Conservation (phyloP, 1,140 invertebrate genomes). For the Meloidogyne exigua region DNA sequence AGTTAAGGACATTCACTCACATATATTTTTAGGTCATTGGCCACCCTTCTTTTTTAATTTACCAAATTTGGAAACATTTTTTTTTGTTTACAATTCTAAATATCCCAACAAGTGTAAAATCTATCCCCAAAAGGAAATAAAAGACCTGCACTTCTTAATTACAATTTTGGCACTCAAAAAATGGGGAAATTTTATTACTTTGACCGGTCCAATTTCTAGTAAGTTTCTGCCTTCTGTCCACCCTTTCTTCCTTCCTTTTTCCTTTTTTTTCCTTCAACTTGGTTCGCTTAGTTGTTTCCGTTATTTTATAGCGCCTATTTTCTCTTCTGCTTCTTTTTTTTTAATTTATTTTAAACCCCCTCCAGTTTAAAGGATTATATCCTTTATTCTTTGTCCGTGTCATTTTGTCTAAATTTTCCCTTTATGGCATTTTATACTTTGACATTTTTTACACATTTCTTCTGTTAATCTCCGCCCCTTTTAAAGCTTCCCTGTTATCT, state of each 20-base stretch:
- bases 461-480: not conserved
- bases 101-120: not conserved
- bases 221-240: not conserved
- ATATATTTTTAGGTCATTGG: too few species aligned
- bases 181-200: not conserved
- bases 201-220: not conserved
- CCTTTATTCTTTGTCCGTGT: not conserved
- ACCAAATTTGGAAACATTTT: not conserved
- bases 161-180: slow-evolving; percentile 1
- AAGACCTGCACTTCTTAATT: not conserved
- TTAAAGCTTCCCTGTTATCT: not conserved
- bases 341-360: not conserved
- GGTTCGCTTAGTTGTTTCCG: not conserved
- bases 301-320: not conserved
- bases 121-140: not conserved
- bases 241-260: not conserved
- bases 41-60: not conserved
- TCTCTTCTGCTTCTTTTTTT: not conserved
- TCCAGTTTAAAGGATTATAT: slow-evolving; percentile 1
- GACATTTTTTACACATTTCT: not conserved
- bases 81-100: not conserved
- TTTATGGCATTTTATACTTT: slow-evolving; percentile 6
- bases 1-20: not conserved
- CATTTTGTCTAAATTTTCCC: not conserved
- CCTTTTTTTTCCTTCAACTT: not conserved